Base-by-base conservation (phyloP, 2,797 vertebrate genomes). In the Merluccius polli region DNA sequence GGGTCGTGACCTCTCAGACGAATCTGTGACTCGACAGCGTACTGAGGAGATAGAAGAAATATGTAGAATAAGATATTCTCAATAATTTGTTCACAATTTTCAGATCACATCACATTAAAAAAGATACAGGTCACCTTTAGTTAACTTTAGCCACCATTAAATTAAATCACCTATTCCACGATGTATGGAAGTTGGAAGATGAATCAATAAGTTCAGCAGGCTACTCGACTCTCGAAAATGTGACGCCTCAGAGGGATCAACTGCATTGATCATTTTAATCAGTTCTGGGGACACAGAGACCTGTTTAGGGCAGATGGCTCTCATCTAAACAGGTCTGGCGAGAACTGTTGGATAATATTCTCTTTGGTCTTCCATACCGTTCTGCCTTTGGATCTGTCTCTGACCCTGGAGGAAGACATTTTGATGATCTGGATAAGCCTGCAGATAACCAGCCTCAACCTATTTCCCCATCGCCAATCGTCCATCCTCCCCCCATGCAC, bases 1-100 rank as follows among this genome's bases (percentile, higher is more conserved):
- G 94, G 92, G 68, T 95, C 89, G 1, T 96, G 92, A 29, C 95
- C 95, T 0, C 92, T 93, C 76, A 97, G 85, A 0, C 52, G 91
- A 87, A 99, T 95, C 73, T 98, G 98, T 84, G 98, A 99, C 83
- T 97, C 95, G 4, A 96, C 84, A 4, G 95, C 95, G 0, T 97
- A 99, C 98, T 99, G 80, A 89, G 87, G 79, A 88, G 10, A 65
- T 27, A 27, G n/a, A 31, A 32, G 24, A 67, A 7, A 68, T 32
- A 16, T 3, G 11, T 12, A 31, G 10, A 71, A n/a, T 10, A 24
- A 12, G 8, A 3, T 29, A 3, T 24, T 29, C 13, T n/a, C 18
- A 67, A 29, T 67, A 9, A 65, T 7, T 65, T 13, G 18, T 21
- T n/a, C 3, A 70, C 6, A 70, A 59, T 9, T 9, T 27, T 27